These are phyloP conservation scores for Bovichtus variegatus DNA, from an alignment of 2,797 vertebrate genomes.

Conservation along the genomic window DNA sequence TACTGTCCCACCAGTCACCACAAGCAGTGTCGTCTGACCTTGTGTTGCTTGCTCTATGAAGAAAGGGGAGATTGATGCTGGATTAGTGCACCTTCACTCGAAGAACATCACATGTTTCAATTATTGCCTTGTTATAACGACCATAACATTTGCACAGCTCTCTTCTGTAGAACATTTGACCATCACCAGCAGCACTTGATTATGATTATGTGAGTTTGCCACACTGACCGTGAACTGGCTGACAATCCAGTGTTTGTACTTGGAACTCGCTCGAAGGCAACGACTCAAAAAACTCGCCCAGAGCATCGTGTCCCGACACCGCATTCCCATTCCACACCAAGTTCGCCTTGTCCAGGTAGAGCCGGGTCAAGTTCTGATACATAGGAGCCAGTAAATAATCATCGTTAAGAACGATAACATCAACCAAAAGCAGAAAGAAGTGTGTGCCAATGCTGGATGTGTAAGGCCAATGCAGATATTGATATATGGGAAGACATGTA, in stretches of 20 bases:
- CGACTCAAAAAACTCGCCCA: conserved; percentile 95
- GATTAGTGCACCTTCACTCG: not conserved
- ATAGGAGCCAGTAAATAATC: not conserved
- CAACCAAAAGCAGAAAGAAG: not conserved
- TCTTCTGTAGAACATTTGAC: not conserved
- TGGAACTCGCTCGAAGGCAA: conserved; percentile 97
- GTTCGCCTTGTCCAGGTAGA: conserved; percentile 95
- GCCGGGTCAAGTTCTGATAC: conserved; percentile 89
- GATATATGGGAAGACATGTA: not conserved
- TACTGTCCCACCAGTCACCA: conserved; percentile 92
- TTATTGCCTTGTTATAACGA: not conserved
- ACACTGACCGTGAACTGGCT: conserved; percentile 92
- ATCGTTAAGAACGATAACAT: not conserved
- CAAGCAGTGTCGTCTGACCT: conserved; percentile 93
- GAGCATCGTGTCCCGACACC: conserved; percentile 90
- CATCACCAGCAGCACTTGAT: not conserved
- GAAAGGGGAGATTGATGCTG: not conserved
- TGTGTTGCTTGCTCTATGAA: conserved; percentile 94
- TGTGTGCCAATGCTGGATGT: not conserved
- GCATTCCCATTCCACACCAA: conserved; percentile 97
- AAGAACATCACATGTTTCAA: not conserved
- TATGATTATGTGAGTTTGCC: not conserved
- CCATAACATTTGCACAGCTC: not conserved
- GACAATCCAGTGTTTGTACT: conserved; percentile 94
- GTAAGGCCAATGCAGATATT: not conserved